These are phyloP conservation scores for Drosophila nebulosa DNA, from an alignment of 1,140 invertebrate genomes.

Conservation along the genomic window DNA sequence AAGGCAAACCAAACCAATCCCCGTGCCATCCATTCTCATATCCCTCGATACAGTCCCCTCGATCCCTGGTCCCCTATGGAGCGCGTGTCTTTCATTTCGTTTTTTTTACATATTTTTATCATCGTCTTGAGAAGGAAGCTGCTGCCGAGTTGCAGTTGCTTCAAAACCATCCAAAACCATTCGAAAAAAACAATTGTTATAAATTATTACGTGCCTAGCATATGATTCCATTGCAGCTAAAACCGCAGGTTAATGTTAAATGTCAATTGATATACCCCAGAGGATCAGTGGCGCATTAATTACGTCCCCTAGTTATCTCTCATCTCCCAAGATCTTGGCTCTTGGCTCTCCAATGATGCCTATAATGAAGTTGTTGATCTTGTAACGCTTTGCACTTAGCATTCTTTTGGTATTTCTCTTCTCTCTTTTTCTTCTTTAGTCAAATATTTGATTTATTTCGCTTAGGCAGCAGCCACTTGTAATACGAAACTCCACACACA, in stretches of 20 bases:
- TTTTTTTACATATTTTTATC: conserved; percentile 35
- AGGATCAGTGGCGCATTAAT: conserved; percentile 70
- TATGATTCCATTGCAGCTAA: conserved; percentile 22
- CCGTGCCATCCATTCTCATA: conserved; percentile 13
- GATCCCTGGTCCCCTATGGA: conserved; percentile 46
- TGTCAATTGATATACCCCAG: conserved; percentile 74
- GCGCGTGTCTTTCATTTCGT: conserved; percentile 51
- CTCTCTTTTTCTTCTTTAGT: conserved; percentile 19
- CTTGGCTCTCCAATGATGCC: conserved; percentile 30
- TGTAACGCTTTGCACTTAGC: conserved; percentile 66
- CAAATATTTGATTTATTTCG: conserved; percentile 67
- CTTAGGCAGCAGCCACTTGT: conserved; percentile 66
- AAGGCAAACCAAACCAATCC: conserved; percentile 17
- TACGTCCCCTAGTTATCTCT: conserved; percentile 19
- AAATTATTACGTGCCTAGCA: conserved; percentile 38
- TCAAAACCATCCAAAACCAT: conserved; percentile 19
- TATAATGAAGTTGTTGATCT: conserved; percentile 76
- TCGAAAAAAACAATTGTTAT: conserved; percentile 1
- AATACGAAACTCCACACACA: conserved; percentile 41
- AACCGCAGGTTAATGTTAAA: conserved; percentile 77
- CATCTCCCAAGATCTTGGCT: neutral
- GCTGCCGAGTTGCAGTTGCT: conserved; percentile 51
- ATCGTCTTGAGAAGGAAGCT: conserved; percentile 19
- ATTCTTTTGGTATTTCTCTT: conserved; percentile 12
- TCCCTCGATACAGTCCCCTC: conserved; percentile 9